These are phyloP conservation scores for Platycheirus rosarum DNA, from an alignment of 2,888 invertebrate genomes.

Conservation along the genomic window DNA sequence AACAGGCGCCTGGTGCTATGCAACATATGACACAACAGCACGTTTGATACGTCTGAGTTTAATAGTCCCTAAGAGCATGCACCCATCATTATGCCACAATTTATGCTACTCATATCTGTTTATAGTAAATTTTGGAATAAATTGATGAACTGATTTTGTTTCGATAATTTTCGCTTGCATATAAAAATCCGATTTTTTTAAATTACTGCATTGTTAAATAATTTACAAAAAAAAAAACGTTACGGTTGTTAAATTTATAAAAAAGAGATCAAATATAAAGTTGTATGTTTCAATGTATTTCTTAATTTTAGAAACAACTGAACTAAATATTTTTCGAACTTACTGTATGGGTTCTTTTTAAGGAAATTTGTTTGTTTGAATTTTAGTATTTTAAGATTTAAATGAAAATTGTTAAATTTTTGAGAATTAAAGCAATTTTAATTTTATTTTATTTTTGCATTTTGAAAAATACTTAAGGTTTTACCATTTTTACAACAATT, in stretches of 20 bases:
- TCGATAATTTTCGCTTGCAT: slow-evolving; percentile 33
- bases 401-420: slow-evolving; percentile 47
- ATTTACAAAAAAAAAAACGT: neutral
- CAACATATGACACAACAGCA: slow-evolving; percentile 74
- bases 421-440: slow-evolving; percentile 59
- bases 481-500: too few species aligned
- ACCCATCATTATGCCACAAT: slow-evolving; percentile 52
- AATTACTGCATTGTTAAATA: neutral
- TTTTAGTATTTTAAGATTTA: slow-evolving; percentile 53
- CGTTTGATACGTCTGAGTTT: slow-evolving; percentile 15
- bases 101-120: slow-evolving; percentile 48
- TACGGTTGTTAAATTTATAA: neutral
- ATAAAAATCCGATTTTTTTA: slow-evolving; percentile 18
- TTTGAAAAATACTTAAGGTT: too few species aligned
- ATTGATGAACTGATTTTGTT: slow-evolving; percentile 44
- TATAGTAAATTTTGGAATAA: slow-evolving; percentile 15
- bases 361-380: slow-evolving; percentile 54
- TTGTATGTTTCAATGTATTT: slow-evolving; percentile 28
- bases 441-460: slow-evolving; percentile 26
- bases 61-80: slow-evolving; percentile 32
- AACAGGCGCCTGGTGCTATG: slow-evolving; percentile 67
- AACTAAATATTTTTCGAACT: slow-evolving; percentile 16
- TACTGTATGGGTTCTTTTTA: neutral
- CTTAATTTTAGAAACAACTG: slow-evolving; percentile 3
- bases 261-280: slow-evolving; percentile 10